A percentile compares a stretch with the other conserved stretches of the same genome.
Evolutionary conservation across 2,888 invertebrate species (phyloP).

Genomic region (Cyaniris semiargus): DNA sequence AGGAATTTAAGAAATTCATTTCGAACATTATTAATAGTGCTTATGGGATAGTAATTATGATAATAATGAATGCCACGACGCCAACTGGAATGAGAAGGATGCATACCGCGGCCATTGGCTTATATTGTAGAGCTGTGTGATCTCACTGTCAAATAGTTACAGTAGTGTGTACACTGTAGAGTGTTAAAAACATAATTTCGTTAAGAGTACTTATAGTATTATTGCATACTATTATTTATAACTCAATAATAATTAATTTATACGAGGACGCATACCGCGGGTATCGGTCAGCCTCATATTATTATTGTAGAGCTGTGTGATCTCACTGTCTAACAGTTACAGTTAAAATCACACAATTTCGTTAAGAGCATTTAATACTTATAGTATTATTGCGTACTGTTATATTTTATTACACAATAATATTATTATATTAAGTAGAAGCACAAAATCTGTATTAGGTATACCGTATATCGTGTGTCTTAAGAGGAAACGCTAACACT

Average conservation of each 20-base stretch:
- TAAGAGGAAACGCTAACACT: too few species aligned
- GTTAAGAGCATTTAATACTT: too few species aligned
- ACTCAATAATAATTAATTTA: too few species aligned
- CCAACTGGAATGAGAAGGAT: conserved; percentile 37
- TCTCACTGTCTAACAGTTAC: not conserved
- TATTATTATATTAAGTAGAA: too few species aligned
- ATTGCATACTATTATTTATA: too few species aligned
- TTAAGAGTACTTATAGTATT: too few species aligned
- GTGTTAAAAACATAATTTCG: too few species aligned
- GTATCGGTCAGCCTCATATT: not conserved
- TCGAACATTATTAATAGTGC: conserved; percentile 76
- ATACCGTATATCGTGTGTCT: too few species aligned
- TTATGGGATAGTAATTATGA: conserved; percentile 67
- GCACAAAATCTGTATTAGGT: too few species aligned
- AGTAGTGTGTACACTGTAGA: not conserved
- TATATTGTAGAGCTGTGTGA: not conserved
- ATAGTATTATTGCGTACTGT: too few species aligned
- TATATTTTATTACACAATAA: too few species aligned
- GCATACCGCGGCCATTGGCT: not conserved
- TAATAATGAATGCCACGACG: conserved; percentile 67
- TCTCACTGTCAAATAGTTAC: not conserved
- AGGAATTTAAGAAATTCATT: conserved; percentile 77
- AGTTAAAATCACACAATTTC: too few species aligned
- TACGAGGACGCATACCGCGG: not conserved
- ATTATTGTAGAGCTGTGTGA: not conserved